phyloP scores from a whole-genome alignment of 2,797 vertebrate species.

The Diceros bicornis region DNA sequence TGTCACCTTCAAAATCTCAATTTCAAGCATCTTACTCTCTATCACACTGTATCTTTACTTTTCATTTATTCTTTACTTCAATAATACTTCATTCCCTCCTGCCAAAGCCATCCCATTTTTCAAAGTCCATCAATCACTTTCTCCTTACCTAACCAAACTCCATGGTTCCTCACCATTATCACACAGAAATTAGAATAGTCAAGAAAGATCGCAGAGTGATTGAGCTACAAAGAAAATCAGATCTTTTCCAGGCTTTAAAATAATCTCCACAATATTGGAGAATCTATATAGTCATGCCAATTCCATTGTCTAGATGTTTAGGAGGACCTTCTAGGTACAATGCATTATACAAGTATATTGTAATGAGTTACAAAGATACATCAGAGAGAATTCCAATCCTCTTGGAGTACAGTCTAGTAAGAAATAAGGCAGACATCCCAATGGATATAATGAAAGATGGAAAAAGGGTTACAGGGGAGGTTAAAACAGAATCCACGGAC shows the following conservation, averaged over 20 bases:
- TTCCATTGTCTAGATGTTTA: not conserved
- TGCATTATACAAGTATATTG: not conserved
- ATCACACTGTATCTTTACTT: not conserved
- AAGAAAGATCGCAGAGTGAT: conserved; percentile 2
- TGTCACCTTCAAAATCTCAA: not conserved
- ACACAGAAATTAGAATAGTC: not conserved
- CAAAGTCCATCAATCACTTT: not conserved
- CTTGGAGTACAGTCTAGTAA: not conserved
- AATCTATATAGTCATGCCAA: not conserved
- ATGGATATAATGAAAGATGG: not conserved
- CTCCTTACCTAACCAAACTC: not conserved
- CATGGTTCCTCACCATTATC: not conserved
- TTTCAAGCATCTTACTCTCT: not conserved
- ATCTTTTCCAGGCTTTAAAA: not conserved
- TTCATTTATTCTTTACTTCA: not conserved
- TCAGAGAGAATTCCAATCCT: not conserved
- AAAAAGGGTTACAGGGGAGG: not conserved
- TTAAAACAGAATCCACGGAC: not conserved
- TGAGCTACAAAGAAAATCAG: conserved; percentile 16
- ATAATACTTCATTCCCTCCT: not conserved
- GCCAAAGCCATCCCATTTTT: not conserved
- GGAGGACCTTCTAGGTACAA: not conserved
- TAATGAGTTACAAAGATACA: not conserved
- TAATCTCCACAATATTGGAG: not conserved
- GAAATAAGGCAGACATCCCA: not conserved